Base-by-base conservation (phyloP, 1,140 invertebrate genomes). In the Drosophila eugracilis region DNA sequence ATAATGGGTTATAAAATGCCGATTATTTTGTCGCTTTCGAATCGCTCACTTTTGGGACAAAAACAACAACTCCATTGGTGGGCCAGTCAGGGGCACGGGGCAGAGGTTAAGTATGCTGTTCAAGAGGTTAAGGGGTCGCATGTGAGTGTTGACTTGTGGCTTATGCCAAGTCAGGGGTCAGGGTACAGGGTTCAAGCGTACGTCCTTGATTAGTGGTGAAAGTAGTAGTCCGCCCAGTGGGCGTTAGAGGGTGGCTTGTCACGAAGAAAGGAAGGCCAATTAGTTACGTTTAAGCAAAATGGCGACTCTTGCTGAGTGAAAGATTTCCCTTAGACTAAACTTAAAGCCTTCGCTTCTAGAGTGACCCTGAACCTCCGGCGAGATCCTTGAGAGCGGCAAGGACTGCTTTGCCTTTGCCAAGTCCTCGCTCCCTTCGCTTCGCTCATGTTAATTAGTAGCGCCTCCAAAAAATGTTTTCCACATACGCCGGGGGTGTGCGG, bases 1-100 rank as follows among this genome's bases (percentile, higher is more conserved):
- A 63, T 86, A 86, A 85, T 85, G 55, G 55, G 30, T 47, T 53
- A 54, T 75, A 86, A 86, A 86, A 70, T 86, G 52, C 57, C 70
- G 83, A 45, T 75, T 80, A 77, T 86, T 85, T 86, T 77, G 67
- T 65, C 73, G 63, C 77, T 81, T 86, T 85, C 65, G 47, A 70
- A 52, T 62, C 63, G 73, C 84, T 86, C 81, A 36, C 73, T 85
- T 85, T 86, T 86, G 58, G 78, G 78, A 71, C 69, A 66, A 80
- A 86, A 80, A 76, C 42, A 22, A 44, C 21, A 22, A n/a, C n/a
- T n/a, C 14, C 7, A 7, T 2, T n/a, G 24, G 22, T 22, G 17
- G 48, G 12, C 12, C 14, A 26, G 39, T 15, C n/a, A 15, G 32
- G 14, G 37, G 44, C 26, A 1, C 10, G 21, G 34, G 42, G 12